phyloP scores from a whole-genome alignment of 2,888 invertebrate genomes.

The Coenonympha arcania region DNA sequence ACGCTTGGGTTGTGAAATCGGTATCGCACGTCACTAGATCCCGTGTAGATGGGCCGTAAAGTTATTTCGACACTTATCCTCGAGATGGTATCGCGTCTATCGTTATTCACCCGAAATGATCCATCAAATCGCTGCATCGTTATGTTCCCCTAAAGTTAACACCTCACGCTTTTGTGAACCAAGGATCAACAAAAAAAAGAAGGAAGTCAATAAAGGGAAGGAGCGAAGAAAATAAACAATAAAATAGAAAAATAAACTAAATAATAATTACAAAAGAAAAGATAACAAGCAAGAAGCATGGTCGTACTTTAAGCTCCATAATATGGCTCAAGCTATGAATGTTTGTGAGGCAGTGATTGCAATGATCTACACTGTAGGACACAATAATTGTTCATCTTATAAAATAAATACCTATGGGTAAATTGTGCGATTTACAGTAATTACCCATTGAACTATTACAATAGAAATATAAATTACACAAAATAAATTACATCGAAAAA shows the following conservation, averaged over 20 bases:
- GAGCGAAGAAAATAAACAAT: slow-evolving; percentile 45
- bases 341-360: slow-evolving; percentile 74
- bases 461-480: background rate
- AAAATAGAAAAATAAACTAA: slow-evolving; percentile 47
- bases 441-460: slow-evolving; percentile 2
- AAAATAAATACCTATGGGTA: slow-evolving; percentile 31
- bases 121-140: slow-evolving; percentile 15
- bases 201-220: slow-evolving; percentile 51
- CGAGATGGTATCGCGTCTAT: slow-evolving; percentile 26
- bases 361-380: slow-evolving; percentile 52
- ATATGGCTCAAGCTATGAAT: slow-evolving; percentile 72
- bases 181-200: slow-evolving; percentile 35
- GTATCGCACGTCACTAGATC: slow-evolving; percentile 24
- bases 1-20: too few relatives aligned
- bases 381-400: too few relatives aligned
- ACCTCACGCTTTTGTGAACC: slow-evolving; percentile 37
- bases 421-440: slow-evolving; percentile 34
- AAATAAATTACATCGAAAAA: background rate
- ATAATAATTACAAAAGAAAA: slow-evolving; percentile 48
- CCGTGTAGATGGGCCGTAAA: slow-evolving; percentile 32
- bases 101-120: slow-evolving; percentile 30
- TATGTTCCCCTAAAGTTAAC: slow-evolving; percentile 20
- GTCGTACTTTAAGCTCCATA: slow-evolving; percentile 62
- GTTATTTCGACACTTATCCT: slow-evolving; percentile 36
- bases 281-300: slow-evolving; percentile 68